Evolutionary conservation across 2,797 vertebrate species (phyloP), one percentile per base, ranked within the genome.

Genomic region (Acipenser oxyrinchus): DNA sequence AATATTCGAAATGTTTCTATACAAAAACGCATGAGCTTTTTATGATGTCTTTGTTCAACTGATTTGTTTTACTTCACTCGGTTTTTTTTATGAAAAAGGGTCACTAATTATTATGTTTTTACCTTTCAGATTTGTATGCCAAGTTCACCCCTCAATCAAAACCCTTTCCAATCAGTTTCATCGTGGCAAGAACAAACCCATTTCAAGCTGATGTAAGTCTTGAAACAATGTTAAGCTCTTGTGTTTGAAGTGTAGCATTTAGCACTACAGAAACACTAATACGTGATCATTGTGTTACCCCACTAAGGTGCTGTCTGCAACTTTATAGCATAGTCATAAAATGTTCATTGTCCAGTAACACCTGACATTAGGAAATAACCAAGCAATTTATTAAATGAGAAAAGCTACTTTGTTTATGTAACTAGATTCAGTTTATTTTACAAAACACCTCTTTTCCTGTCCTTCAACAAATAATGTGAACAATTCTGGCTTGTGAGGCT

Each of bases 181-280:
- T 70, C 82, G 75, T 86, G 84, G 77, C 72, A 83, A 74, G 75
- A 90, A 75, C 87, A 88, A 79, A 76, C 86, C 82, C 86, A 76
- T 73, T 79, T 86, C 68, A 73, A 87, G 76, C 82, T 86, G 78
- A 90, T 84, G 87, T 89, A 86, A 90, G 86, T 74, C 60, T 63
- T 60, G 63, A 13, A 12, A 7, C n/a, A 50, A 51, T 68, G 10
- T 67, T 60, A 53, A 9, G 1, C 1, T 9, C 6, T 9, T 9
- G 52, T 9, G 12, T 53, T 12, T 53, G 7, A 53, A 53, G 52
- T 53, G 12, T 6, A 53, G 3, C 0, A 11, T 9, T 53, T 12
- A 9, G 9, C 52, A 53, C 52, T 9, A 53, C 12, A 12, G 9
- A 53, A 12, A 53, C 52, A 53, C 9, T 9, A 9, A 53, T 18